Percentiles rank a stretch among this genome's conserved stretches.
These are phyloP conservation scores for Podilymbus podiceps DNA, from an alignment of 2,113 vertebrate genomes.

Conservation along the genomic window DNA sequence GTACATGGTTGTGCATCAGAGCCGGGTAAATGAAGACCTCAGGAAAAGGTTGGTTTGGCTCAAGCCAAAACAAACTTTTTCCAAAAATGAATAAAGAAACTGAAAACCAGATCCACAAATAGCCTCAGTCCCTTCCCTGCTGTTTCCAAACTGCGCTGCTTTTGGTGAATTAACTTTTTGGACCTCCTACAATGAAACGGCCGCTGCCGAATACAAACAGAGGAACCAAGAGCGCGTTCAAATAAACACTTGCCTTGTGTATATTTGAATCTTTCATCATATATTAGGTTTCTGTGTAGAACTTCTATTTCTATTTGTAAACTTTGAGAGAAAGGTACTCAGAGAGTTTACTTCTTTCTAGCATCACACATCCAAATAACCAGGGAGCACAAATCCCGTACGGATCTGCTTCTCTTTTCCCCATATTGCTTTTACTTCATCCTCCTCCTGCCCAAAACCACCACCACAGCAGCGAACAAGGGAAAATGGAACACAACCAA, in stretches of 20 bases:
- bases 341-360: neutral
- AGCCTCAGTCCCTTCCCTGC: neutral
- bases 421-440: neutral
- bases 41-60: neutral
- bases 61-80: constrained; percentile 9
- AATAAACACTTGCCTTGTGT: constrained; percentile 43
- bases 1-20: neutral
- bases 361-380: neutral
- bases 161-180: constrained; percentile 24
- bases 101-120: constrained; percentile 5
- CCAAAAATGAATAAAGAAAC: neutral
- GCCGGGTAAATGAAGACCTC: constrained; percentile 7
- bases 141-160: neutral
- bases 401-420: neutral
- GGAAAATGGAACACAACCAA: neutral
- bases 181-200: constrained; percentile 40
- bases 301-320: constrained; percentile 32
- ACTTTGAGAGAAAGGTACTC: constrained; percentile 24
- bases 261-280: neutral
- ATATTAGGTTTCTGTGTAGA: neutral
- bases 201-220: neutral
- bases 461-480: neutral
- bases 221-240: neutral
- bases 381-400: neutral
- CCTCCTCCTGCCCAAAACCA: neutral